Conservation (phyloP, 37 sponge, comb jelly and placozoan species). For the Amphimedon queenslandica region DNA sequence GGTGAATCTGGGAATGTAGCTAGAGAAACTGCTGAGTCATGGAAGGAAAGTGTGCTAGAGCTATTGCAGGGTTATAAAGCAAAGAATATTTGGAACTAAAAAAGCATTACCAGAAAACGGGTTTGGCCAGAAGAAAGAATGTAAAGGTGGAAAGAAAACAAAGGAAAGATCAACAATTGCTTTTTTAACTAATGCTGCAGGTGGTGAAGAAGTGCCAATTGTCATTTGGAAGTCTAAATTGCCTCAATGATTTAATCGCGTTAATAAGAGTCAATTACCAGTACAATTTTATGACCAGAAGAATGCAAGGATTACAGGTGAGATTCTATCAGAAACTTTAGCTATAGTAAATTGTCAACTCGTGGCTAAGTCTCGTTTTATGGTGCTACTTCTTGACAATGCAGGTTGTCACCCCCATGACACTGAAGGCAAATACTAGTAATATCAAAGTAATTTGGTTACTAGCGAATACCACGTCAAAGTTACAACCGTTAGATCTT, state of each 20-base stretch:
- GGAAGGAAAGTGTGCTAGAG: conserved; percentile 68
- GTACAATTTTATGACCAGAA: conserved; percentile 31
- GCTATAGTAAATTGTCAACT: conserved; percentile 31
- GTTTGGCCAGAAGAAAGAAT: conserved; percentile 30
- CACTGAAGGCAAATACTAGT: too few relatives aligned
- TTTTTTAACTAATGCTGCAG: too few relatives aligned
- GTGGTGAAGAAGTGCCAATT: conserved; percentile 19
- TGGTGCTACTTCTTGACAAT: conserved; percentile 67
- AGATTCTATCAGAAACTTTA: conserved; percentile 30
- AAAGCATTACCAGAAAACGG: conserved; percentile 28
- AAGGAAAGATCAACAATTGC: conserved; percentile 36
- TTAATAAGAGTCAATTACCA: conserved; percentile 19
- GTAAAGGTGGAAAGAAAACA: conserved; percentile 53
- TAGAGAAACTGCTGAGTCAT: conserved; percentile 37
- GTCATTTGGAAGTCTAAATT: conserved; percentile 42
- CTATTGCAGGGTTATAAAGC: too few relatives aligned
- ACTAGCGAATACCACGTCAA: conserved; percentile 61
- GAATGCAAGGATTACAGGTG: conserved; percentile 44
- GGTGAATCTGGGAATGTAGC: conserved; percentile 58
- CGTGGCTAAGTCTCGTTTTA: conserved; percentile 13
- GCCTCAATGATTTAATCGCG: conserved; percentile 53
- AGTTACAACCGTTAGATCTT: conserved; percentile 61
- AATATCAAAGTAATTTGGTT: too few relatives aligned
- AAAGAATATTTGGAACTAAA: conserved; percentile 39
- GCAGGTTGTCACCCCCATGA: conserved; percentile 51